Conservation (phyloP, 2,888 invertebrate genomes). For the Sialis lutaria region DNA sequence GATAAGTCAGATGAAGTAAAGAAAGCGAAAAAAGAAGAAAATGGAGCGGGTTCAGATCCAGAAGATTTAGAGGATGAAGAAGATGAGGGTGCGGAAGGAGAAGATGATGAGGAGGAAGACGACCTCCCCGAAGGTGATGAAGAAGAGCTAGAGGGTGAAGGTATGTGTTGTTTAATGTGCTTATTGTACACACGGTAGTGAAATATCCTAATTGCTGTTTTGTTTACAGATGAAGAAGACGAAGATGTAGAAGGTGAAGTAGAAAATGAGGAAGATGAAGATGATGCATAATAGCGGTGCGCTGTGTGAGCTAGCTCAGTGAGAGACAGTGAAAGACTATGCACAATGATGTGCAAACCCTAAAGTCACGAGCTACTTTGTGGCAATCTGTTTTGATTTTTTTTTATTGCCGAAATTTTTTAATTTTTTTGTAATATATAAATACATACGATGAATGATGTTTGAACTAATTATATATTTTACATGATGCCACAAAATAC, state of each 20-base stretch:
- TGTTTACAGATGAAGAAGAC: conserved; percentile 22
- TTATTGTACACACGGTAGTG: background rate
- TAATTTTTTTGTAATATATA: conserved; percentile 1
- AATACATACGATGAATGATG: background rate
- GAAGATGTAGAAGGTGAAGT: conserved; percentile 26
- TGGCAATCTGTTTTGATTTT: conserved; percentile 13
- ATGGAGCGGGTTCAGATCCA: conserved; percentile 46
- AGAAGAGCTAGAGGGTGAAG: conserved; percentile 27
- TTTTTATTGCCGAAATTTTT: background rate
- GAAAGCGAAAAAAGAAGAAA: conserved; percentile 66
- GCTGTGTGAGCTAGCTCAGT: conserved; percentile 10
- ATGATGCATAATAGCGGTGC: conserved; percentile 25
- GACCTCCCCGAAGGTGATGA: conserved; percentile 27
- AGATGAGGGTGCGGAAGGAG: conserved; percentile 19
- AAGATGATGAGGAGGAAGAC: conserved; percentile 27
- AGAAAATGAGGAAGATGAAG: conserved; percentile 25
- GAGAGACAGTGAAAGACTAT: conserved; percentile 14
- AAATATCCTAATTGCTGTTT: too few species aligned
- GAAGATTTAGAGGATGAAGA: conserved; percentile 48
- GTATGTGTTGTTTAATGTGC: conserved; percentile 12
- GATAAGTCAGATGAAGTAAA: conserved; percentile 58
- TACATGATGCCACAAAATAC: conserved; percentile 7
- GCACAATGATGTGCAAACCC: conserved; percentile 17
- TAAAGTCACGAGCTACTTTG: conserved; percentile 23
- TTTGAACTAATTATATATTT: background rate